These are phyloP conservation scores for Nomada goodeniana DNA, from an alignment of 2,888 invertebrate genomes.

Conservation along the genomic window DNA sequence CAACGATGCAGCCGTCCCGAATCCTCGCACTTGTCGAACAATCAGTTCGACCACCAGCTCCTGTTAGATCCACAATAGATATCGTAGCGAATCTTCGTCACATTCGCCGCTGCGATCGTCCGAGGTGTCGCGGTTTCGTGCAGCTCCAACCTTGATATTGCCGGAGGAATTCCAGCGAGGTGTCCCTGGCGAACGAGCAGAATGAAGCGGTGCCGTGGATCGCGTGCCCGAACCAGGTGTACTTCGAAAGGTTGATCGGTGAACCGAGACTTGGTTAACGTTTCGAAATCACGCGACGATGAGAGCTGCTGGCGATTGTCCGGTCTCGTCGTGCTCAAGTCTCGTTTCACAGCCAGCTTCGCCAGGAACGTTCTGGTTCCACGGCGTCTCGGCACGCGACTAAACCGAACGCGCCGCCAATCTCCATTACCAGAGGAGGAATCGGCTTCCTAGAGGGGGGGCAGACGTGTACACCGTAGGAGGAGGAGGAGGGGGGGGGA, in stretches of 20 bases:
- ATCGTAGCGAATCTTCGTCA: too few relatives aligned
- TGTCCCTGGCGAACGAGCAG: not conserved
- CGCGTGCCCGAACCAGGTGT: conserved; percentile 14
- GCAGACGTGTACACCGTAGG: conserved; percentile 77
- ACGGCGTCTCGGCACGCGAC: conserved; percentile 85
- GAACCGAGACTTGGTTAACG: conserved; percentile 8
- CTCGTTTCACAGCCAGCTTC: conserved; percentile 22
- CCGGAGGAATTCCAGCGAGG: too few relatives aligned
- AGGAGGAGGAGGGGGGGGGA: conserved; percentile 20
- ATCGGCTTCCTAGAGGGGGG: conserved; percentile 86
- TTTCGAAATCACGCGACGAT: conserved; percentile 34
- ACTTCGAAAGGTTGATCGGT: conserved; percentile 11
- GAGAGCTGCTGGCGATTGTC: conserved; percentile 11
- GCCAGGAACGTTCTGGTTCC: conserved; percentile 75
- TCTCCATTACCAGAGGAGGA: conserved; percentile 83
- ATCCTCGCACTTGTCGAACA: not conserved
- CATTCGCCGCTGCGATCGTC: too few relatives aligned
- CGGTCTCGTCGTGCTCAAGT: not conserved
- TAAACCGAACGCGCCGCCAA: conserved; percentile 73
- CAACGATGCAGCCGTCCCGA: not conserved
- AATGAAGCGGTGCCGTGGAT: not conserved
- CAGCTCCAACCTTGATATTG: too few relatives aligned
- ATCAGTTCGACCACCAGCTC: too few relatives aligned
- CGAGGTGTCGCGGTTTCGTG: too few relatives aligned
- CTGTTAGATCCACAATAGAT: too few relatives aligned